Evolutionary conservation across 2,113 vertebrate genomes (phyloP), one percentile per base, ranked within the genome.

Genomic region (Campylorhamphus procurvoides): DNA sequence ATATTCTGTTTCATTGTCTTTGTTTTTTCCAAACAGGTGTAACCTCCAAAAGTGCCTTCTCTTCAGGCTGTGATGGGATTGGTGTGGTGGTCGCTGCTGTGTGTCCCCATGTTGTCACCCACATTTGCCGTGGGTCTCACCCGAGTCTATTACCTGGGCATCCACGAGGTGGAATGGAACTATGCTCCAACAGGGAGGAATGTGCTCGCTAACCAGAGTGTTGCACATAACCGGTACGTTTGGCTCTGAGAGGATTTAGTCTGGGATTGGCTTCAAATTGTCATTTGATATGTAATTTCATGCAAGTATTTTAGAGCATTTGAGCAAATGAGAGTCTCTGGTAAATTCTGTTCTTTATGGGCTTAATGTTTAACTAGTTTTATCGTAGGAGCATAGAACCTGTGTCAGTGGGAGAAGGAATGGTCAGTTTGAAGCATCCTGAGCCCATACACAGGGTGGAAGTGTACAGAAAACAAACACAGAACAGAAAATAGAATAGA

Each of bases 141-240:
- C 84, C 89, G 98, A 87, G 86, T 96, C 52, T 98, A 98, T 89
- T 98, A 98, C 87, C 50, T 98, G 95, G 98, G 96, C 8, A 98
- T 98, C 81, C 92, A 1, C 0, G 98, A 98, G 39, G 87, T 97
- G 64, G 6, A 80, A 14, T 98, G 98, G 98, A 96, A 98, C 84
- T 98, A 98, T 59, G 97, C 98, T 74, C 98, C 98, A 0, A 88
- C 87, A 1, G 97, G 97, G 37, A 98, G 46, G 59, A 98, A 98
- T 2, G 20, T 96, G 14, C 67, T 98, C 0, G 93, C 82, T 1
- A 92, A 97, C 76, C 90, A 93, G 55, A 80, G 87, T 55, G 66
- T 98, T 14, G 77, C 93, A 14, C 84, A 0, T 7, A 94, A 97
- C 89, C 23, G 0, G 98, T 98, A 97, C 4, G 97, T 97, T 89